Evolutionary conservation across 2,113 vertebrate species (phyloP).

Genomic region (Lepisosteus oculatus): DNA sequence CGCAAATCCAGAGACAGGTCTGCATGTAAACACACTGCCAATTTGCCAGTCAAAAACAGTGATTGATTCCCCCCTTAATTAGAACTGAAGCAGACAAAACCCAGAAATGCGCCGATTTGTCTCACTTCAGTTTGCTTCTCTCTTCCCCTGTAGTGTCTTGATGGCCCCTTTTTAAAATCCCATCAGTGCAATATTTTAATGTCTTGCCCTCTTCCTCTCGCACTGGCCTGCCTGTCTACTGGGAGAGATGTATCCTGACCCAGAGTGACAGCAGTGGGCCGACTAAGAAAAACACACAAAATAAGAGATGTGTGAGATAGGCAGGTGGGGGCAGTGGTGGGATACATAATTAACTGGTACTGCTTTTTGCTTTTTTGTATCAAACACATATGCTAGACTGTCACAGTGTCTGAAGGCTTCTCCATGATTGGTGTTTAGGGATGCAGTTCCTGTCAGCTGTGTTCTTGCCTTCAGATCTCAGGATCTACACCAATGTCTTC

Average conservation of each 20-base stretch:
- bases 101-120: neutral
- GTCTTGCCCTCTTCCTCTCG: neutral
- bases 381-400: no score
- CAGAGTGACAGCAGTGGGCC: neutral
- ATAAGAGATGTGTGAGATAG: no score
- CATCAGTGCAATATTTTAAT: slow-evolving; percentile 7
- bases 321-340: neutral
- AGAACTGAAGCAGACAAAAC: neutral
- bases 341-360: neutral
- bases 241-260: neutral
- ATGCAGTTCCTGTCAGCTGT: no score
- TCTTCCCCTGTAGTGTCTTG: neutral
- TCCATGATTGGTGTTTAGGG: no score
- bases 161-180: neutral
- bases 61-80: slow-evolving; percentile 6
- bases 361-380: no score
- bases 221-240: neutral
- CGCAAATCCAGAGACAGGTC: no score
- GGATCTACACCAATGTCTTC: no score
- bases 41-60: neutral
- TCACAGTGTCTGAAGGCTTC: no score
- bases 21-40: neutral
- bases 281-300: neutral
- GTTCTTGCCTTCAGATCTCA: no score
- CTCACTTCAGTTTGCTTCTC: neutral